Base-by-base conservation (phyloP, 2,797 vertebrate genomes). In the Rhincodon typus region DNA sequence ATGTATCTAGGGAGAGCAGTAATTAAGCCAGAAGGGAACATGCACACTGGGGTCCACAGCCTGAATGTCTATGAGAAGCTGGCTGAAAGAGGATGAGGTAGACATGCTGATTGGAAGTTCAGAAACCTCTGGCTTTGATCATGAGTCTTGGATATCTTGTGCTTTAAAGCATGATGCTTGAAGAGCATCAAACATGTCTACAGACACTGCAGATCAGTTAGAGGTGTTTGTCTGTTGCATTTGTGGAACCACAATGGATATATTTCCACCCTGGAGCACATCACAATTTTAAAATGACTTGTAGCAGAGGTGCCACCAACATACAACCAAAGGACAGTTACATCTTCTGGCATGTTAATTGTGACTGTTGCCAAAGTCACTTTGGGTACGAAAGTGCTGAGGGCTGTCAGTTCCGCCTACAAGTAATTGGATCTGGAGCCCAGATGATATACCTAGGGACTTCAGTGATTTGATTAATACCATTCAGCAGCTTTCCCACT, bases 261-360 rank as follows among this genome's bases (percentile, higher is more conserved):
- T 82, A 17, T 82, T 15, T 82, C 38, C 17, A 82, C 38, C 17
- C 38, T 82, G 17, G 79, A 82, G 15, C 79, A 82, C 4, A 38
- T 82, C 15, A 38, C n/a, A 42, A 42, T 82, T 82, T 38, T 42
- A 82, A 17, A 82, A 82, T 82, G 79, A 82, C 79, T n/a, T 38
- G n/a, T 42, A 82, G 79, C 79, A 82, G 79, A 82, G 79, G 42
- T 82, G 79, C 79, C n/a, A 42, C 77, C 77, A 82, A 82, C 77
- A 82, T n/a, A 82, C 13, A 82, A 38, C 79, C 79, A 42, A 82
- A 82, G 79, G 79, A 82, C 79, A 82, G n/a, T 19, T n/a, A 17
- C n/a, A 82, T n/a, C 79, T 82, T 42, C 79, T 82, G 74, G 74
- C 74, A 77, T 77, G 38, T 82, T 82, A 21, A 19, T n/a, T 82